These are phyloP conservation scores for Nycticryphes semicollaris DNA, from an alignment of 2,113 vertebrate species.

Conservation along the genomic window DNA sequence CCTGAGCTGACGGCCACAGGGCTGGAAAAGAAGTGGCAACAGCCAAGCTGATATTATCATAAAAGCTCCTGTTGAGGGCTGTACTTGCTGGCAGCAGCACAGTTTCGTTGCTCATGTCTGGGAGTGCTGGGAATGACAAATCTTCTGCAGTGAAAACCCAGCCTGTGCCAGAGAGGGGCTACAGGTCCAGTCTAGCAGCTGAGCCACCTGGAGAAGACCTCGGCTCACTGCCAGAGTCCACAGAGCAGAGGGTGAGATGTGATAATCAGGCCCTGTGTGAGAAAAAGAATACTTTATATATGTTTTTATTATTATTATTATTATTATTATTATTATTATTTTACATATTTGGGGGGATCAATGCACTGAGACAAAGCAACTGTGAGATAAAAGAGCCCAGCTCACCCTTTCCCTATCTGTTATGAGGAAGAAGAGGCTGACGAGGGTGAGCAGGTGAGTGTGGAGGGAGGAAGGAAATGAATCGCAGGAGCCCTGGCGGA, in stretches of 20 bases:
- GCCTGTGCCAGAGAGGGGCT: not conserved
- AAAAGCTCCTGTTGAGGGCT: constrained; percentile 6
- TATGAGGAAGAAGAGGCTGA: not conserved
- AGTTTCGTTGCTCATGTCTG: constrained; percentile 21
- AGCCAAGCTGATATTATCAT: not conserved
- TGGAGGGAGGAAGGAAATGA: not conserved
- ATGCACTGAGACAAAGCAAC: not conserved
- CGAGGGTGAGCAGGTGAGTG: not conserved
- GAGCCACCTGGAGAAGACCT: not conserved
- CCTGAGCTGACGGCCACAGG: not conserved
- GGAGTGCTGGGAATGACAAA: constrained; percentile 29
- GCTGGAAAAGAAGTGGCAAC: not conserved
- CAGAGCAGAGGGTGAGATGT: not conserved
- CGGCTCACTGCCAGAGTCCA: not conserved
- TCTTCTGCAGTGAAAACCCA: not conserved
- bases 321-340: too few species aligned
- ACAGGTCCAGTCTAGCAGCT: not conserved
- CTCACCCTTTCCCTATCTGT: not conserved
- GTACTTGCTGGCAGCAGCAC: constrained; percentile 36
- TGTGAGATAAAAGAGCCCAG: not conserved
- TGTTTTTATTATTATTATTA: too few species aligned
- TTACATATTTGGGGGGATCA: not conserved
- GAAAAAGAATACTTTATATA: not conserved
- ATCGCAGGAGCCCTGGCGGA: accelerated
- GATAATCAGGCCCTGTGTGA: accelerated